phyloP scores from a whole-genome alignment of 2,888 invertebrate species.

The Habroteleia sp. region DNA sequence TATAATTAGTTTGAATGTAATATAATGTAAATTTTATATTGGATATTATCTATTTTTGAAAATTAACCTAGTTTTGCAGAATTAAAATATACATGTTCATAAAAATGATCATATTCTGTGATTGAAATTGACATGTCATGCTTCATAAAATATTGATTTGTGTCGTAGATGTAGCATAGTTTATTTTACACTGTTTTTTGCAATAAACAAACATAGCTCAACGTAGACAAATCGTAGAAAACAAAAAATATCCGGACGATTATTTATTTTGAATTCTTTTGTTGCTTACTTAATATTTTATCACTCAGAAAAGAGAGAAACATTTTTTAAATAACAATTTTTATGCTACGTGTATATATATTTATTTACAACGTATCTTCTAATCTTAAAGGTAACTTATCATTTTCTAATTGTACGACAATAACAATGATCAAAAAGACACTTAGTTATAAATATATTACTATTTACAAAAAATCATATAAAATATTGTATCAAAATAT shows the following conservation, averaged over 20 bases:
- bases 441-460: conserved; percentile 53
- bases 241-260: conserved; percentile 1
- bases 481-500: conserved; percentile 56
- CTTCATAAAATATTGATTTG: conserved; percentile 40
- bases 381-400: conserved; percentile 27
- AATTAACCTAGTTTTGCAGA: background rate
- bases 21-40: no score
- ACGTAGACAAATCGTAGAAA: conserved; percentile 26
- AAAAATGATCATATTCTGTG: no score
- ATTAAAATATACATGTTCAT: background rate
- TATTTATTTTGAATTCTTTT: conserved; percentile 39
- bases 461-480: conserved; percentile 24
- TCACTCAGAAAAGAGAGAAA: conserved; percentile 35
- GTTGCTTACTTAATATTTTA: conserved; percentile 47
- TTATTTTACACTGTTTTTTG: conserved; percentile 59
- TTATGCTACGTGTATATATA: conserved; percentile 51
- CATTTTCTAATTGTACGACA: conserved; percentile 54
- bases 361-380: conserved; percentile 51
- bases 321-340: conserved; percentile 48
- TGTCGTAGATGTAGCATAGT: conserved; percentile 56
- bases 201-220: conserved; percentile 51
- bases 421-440: conserved; percentile 57
- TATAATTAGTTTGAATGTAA: no score
- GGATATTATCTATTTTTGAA: no score
- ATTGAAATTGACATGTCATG: conserved; percentile 44